Conservation (phyloP, 1,140 invertebrate genomes). For the Probaryconus sp. region DNA sequence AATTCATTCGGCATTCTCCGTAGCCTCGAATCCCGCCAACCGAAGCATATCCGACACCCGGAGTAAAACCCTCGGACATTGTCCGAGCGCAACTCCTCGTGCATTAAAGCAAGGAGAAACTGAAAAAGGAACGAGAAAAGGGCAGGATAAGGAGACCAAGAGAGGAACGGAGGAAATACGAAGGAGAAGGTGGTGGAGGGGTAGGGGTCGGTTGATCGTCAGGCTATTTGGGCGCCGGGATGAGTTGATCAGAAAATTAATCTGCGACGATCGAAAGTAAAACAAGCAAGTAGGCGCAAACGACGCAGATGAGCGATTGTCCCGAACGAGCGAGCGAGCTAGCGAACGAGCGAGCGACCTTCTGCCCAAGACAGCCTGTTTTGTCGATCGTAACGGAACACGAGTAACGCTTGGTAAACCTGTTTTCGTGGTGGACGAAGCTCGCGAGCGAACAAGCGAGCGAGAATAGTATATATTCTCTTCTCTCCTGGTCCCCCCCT, state of each 20-base stretch:
- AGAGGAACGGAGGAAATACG: slow-evolving; percentile 20
- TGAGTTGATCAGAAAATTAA: slow-evolving; percentile 64
- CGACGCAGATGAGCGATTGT: slow-evolving; percentile 62
- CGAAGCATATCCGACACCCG: slow-evolving; percentile 54
- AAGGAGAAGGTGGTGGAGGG: slow-evolving; percentile 6
- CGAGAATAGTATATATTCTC: slow-evolving; percentile 39
- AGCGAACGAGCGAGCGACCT: slow-evolving; percentile 57
- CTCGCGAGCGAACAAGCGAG: neutral
- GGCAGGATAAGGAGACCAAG: slow-evolving; percentile 16
- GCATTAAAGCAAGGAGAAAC: slow-evolving; percentile 32
- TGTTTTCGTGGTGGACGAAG: slow-evolving; percentile 46
- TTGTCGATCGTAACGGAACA: slow-evolving; percentile 64
- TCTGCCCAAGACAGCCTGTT: slow-evolving; percentile 58
- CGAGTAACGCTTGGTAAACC: slow-evolving; percentile 62
- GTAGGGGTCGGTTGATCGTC: slow-evolving; percentile 33
- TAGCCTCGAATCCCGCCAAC: slow-evolving; percentile 37
- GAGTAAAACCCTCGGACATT: slow-evolving; percentile 49
- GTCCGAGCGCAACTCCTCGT: slow-evolving; percentile 53
- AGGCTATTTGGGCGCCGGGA: slow-evolving; percentile 42
- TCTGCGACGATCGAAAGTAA: slow-evolving; percentile 63
- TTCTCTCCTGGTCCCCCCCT: no score
- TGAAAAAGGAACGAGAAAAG: slow-evolving; percentile 15
- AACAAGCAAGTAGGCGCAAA: slow-evolving; percentile 56
- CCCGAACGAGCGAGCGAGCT: slow-evolving; percentile 51
- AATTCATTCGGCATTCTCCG: slow-evolving; percentile 49